Evolutionary conservation across 2,797 vertebrate species (phyloP).

Genomic region (Gallirallus australis): DNA sequence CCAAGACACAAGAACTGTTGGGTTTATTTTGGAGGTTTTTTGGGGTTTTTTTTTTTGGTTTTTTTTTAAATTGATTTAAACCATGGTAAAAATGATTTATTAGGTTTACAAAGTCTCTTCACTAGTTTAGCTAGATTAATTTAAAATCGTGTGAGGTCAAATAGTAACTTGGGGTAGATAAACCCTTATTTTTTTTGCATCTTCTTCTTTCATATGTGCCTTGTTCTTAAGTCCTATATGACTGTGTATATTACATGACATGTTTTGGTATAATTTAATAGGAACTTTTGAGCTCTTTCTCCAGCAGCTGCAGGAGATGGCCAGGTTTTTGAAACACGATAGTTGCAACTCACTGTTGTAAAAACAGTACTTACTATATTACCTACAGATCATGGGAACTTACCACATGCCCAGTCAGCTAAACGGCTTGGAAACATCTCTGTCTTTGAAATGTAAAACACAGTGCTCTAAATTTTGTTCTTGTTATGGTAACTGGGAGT

Average conservation of each 20-base stretch:
- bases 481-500: background rate
- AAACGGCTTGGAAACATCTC: background rate
- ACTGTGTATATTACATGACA: background rate
- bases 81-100: background rate
- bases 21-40: background rate
- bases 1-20: background rate
- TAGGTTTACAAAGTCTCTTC: slow-evolving; percentile 28
- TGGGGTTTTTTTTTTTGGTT: background rate
- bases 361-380: background rate
- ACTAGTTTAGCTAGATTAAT: slow-evolving; percentile 45
- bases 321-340: slow-evolving; percentile 16
- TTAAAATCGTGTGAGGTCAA: slow-evolving; percentile 37
- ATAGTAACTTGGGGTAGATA: background rate
- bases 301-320: background rate
- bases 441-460: background rate
- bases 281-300: background rate
- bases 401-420: background rate
- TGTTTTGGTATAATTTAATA: background rate
- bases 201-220: slow-evolving; percentile 28
- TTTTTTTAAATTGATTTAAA: slow-evolving; percentile 11
- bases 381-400: background rate
- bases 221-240: slow-evolving; percentile 26
- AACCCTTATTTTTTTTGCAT: background rate
- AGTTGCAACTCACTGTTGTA: background rate
- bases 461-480: background rate